These are phyloP conservation scores for Larimichthys polyactis DNA, from an alignment of 2,113 vertebrate genomes.

Conservation along the genomic window DNA sequence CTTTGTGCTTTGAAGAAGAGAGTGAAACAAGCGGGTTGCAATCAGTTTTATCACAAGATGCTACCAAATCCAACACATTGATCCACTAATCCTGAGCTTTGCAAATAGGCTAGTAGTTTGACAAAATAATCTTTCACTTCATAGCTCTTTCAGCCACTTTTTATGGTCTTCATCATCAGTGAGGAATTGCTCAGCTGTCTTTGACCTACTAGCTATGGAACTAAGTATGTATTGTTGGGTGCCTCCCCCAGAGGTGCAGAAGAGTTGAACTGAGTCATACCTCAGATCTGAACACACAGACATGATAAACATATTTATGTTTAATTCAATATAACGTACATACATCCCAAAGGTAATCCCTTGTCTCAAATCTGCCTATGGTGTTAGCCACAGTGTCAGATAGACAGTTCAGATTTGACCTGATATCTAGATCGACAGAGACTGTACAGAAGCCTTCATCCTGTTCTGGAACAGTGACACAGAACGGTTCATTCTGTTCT, in stretches of 20 bases:
- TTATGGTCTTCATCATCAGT: background rate
- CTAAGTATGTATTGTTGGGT: background rate
- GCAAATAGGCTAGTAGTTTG: background rate
- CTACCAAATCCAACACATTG: too few relatives aligned
- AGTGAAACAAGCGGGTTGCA: too few relatives aligned
- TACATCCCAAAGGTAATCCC: background rate
- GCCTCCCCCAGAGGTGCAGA: background rate
- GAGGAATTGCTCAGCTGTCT: background rate
- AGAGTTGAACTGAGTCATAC: background rate
- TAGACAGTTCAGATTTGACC: background rate
- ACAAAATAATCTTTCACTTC: background rate
- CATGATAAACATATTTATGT: background rate
- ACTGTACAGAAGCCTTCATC: conserved; percentile 17
- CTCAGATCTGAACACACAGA: background rate
- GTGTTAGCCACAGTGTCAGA: background rate
- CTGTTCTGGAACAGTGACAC: conserved; percentile 25
- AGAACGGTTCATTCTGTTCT: conserved; percentile 34
- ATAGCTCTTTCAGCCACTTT: background rate
- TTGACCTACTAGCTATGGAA: background rate
- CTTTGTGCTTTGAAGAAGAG: too few relatives aligned
- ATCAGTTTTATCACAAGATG: too few relatives aligned
- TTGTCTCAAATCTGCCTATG: background rate
- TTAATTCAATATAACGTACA: background rate
- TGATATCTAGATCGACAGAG: background rate
- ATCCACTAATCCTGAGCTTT: too few relatives aligned